A percentile compares a stretch with the other conserved stretches of the same genome.
phyloP scores from a whole-genome alignment of 2,113 vertebrate species.

The Pseudolaguvia tuberculata region DNA sequence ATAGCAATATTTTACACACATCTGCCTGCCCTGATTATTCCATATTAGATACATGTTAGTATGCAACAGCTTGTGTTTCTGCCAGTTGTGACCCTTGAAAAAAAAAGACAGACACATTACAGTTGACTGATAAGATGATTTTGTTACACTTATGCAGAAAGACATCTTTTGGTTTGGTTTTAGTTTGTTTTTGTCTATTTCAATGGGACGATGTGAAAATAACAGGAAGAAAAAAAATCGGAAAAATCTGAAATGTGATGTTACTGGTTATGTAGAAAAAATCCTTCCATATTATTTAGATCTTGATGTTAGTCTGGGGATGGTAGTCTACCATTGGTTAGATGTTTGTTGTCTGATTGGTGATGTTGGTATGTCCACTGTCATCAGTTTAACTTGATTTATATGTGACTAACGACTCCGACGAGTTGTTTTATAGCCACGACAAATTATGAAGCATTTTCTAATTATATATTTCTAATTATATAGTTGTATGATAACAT shows the following conservation, averaged over 20 bases:
- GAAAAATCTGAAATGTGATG: neutral
- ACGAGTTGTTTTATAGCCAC: no score
- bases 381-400: no score
- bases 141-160: conserved; percentile 10
- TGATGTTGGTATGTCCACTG: no score
- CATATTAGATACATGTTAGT: neutral
- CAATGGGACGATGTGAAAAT: neutral
- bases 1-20: neutral
- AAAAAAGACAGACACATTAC: conserved; percentile 53
- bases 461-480: no score
- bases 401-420: no score
- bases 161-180: conserved; percentile 16
- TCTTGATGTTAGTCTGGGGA: no score
- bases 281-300: no score
- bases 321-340: neutral
- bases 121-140: conserved; percentile 46
- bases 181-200: neutral
- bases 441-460: no score
- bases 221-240: neutral
- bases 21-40: neutral
- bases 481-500: no score
- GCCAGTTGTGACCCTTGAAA: neutral
- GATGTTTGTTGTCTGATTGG: no score
- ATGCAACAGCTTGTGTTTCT: neutral
- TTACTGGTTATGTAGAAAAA: no score